Percentiles rank a stretch among this genome's conserved stretches.
Conservation (phyloP, 2,113 vertebrate species). For the Tapirus terrestris region DNA sequence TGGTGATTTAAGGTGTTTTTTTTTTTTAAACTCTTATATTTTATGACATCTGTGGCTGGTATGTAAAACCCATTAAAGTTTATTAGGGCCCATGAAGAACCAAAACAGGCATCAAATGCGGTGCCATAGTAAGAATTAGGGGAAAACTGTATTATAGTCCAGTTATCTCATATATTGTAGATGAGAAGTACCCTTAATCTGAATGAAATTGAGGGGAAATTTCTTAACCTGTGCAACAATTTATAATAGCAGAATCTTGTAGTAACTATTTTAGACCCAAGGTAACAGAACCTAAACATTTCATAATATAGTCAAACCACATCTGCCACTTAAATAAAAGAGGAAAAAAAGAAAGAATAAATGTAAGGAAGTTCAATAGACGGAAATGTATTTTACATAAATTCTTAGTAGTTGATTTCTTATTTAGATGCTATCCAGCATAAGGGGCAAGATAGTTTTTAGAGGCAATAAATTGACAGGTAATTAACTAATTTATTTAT, state of each 20-base stretch:
- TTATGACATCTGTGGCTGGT: neutral
- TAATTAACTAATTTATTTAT: constrained; percentile 43
- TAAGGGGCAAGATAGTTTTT: neutral
- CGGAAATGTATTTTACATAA: neutral
- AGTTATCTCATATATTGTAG: neutral
- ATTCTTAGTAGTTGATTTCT: neutral
- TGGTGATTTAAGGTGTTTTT: neutral
- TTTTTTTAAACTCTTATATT: neutral
- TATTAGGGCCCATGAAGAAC: neutral
- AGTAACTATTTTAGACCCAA: neutral
- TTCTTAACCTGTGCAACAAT: neutral
- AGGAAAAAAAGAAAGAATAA: neutral
- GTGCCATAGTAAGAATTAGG: neutral
- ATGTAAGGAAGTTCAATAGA: neutral
- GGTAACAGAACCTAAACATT: neutral
- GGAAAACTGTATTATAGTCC: neutral
- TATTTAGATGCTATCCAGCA: neutral
- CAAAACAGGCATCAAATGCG: neutral
- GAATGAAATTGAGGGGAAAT: neutral
- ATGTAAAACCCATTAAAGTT: neutral
- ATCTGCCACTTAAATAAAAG: neutral
- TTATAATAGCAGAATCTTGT: neutral
- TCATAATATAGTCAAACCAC: neutral
- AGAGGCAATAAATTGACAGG: neutral
- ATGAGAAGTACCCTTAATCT: neutral